Percentiles rank a stretch among this genome's conserved stretches.
phyloP scores from a whole-genome alignment of 2,797 vertebrate species.

The Pristis pectinata region DNA sequence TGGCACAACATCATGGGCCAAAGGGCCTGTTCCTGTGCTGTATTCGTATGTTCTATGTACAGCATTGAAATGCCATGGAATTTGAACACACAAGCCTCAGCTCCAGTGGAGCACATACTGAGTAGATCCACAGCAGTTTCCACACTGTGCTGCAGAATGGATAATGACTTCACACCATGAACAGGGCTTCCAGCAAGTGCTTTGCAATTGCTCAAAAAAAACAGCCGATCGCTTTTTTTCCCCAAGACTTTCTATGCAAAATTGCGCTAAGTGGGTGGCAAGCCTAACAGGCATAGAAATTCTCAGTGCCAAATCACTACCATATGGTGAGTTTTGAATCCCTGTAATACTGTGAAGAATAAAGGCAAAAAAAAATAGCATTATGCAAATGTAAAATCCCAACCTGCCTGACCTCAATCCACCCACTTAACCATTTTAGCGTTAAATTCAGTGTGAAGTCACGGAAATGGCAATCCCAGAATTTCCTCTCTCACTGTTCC shows the following conservation, averaged over 20 bases:
- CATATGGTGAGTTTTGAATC: neutral
- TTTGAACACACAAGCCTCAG: neutral
- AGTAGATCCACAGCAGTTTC: neutral
- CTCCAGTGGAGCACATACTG: neutral
- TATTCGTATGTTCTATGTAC: no score
- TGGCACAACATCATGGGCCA: no score
- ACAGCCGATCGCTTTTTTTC: neutral
- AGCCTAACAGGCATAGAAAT: neutral
- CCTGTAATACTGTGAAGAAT: neutral
- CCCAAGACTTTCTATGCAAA: neutral
- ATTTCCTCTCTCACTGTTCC: neutral
- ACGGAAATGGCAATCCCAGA: neutral
- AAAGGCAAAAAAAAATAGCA: neutral
- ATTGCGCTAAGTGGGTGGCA: neutral
- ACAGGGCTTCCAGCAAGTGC: neutral
- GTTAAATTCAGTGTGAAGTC: neutral
- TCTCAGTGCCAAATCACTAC: neutral
- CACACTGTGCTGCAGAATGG: neutral
- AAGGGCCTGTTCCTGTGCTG: no score
- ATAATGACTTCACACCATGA: slow-evolving; percentile 1
- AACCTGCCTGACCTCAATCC: neutral
- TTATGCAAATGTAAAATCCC: neutral
- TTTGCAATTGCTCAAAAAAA: neutral
- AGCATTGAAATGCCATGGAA: no score
- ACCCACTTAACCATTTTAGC: neutral